Evolutionary conservation across 2,888 invertebrate species (phyloP).

Genomic region (Drosophila recens): DNA sequence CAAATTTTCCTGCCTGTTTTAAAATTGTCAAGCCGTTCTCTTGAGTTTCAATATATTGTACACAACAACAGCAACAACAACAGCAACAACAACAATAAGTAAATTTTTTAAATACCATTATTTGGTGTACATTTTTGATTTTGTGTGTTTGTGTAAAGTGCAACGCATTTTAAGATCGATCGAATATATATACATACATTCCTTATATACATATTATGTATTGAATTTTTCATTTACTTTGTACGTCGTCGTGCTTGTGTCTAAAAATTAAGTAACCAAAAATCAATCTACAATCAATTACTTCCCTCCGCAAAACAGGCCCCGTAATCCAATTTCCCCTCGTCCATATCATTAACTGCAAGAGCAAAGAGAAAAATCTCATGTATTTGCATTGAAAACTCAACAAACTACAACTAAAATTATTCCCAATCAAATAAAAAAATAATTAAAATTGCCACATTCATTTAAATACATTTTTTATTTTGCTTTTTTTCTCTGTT

Average conservation of each 20-base stretch:
- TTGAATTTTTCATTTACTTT: conserved; percentile 69
- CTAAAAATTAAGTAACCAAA: conserved; percentile 71
- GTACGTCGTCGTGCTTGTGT: conserved; percentile 79
- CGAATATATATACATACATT: conserved; percentile 58
- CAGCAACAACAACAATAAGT: conserved; percentile 19
- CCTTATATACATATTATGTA: conserved; percentile 61
- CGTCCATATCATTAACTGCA: conserved; percentile 43
- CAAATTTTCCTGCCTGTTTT: conserved; percentile 1
- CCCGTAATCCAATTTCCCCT: not conserved
- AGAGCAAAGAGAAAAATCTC: conserved; percentile 57
- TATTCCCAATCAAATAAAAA: conserved; percentile 11
- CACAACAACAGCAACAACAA: conserved; percentile 1
- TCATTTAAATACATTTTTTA: conserved; percentile 13
- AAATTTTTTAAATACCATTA: conserved; percentile 23
- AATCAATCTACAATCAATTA: conserved; percentile 44
- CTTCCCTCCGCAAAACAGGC: conserved; percentile 3
- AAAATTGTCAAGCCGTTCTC: not conserved
- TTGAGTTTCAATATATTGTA: not conserved
- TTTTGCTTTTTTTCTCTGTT: conserved; percentile 11
- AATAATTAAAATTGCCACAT: conserved; percentile 25
- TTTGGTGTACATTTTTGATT: conserved; percentile 40
- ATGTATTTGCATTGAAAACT: conserved; percentile 53
- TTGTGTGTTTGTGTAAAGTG: conserved; percentile 64
- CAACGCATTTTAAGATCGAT: conserved; percentile 69
- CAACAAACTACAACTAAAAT: conserved; percentile 34